These are phyloP conservation scores for Salarias fasciatus DNA, from an alignment of 2,797 vertebrate genomes.

Conservation along the genomic window DNA sequence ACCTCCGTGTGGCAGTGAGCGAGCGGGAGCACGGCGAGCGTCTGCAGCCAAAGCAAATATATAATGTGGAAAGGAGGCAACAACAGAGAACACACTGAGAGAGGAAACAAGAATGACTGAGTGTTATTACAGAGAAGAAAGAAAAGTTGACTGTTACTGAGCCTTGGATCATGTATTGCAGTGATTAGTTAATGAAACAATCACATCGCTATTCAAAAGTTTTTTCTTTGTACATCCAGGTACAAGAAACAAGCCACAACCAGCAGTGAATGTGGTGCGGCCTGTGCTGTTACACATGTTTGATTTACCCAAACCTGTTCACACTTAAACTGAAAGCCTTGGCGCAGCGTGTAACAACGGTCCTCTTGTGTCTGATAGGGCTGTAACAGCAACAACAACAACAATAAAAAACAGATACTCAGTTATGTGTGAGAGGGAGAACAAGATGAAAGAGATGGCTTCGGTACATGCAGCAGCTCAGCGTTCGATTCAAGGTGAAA, in stretches of 20 bases:
- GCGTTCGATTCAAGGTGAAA: conserved; percentile 66
- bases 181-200: conserved; percentile 15
- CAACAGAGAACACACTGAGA: background rate
- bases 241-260: conserved; percentile 28
- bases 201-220: conserved; percentile 18
- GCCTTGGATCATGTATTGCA: too few relatives aligned
- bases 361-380: conserved; percentile 49
- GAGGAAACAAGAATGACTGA: conserved; percentile 12
- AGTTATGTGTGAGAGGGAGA: conserved; percentile 17
- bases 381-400: conserved; percentile 47
- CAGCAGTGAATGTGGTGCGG: conserved; percentile 14
- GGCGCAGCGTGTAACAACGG: conserved; percentile 44
- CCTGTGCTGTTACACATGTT: conserved; percentile 39
- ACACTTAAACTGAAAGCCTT: conserved; percentile 62
- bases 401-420: conserved; percentile 58
- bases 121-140: conserved; percentile 25
- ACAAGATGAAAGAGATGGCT: conserved; percentile 42
- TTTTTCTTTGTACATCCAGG: conserved; percentile 14
- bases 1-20: conserved; percentile 62
- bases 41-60: conserved; percentile 66
- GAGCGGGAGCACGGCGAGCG: conserved; percentile 53
- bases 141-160: background rate
- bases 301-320: conserved; percentile 59
- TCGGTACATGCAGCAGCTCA: conserved; percentile 57
- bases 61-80: conserved; percentile 40